Evolutionary conservation across 2,888 invertebrate genomes (phyloP).

Genomic region (Timandra comae): DNA sequence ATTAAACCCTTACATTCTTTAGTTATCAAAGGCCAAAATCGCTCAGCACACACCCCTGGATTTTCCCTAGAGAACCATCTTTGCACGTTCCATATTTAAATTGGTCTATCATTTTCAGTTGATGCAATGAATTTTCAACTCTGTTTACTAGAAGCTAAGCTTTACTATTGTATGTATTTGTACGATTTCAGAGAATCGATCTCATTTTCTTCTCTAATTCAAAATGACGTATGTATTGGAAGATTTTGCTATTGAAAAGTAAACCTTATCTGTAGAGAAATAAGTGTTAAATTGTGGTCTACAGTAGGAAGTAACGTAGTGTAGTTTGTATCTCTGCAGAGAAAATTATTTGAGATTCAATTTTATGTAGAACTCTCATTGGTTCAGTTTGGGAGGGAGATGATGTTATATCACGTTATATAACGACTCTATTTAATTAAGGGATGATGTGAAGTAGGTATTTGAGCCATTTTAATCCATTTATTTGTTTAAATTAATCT

Average conservation of each 20-base stretch:
- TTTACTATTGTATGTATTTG: conserved; percentile 19
- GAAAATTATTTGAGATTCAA: conserved; percentile 54
- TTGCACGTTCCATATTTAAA: conserved; percentile 67
- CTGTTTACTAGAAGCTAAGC: conserved; percentile 5
- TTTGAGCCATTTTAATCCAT: too few relatives aligned
- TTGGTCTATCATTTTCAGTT: conserved; percentile 53
- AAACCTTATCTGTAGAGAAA: too few relatives aligned
- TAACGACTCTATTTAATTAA: too few relatives aligned
- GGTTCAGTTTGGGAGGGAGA: conserved; percentile 38
- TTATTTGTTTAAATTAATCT: too few relatives aligned
- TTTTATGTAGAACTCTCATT: conserved; percentile 41
- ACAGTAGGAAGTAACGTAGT: conserved; percentile 49
- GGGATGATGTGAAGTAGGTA: too few relatives aligned
- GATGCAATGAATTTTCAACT: conserved; percentile 27
- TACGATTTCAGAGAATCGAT: conserved; percentile 69
- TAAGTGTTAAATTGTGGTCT: conserved; percentile 22
- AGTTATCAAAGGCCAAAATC: conserved; percentile 30
- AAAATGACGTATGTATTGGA: conserved; percentile 35
- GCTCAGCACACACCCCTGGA: conserved; percentile 31
- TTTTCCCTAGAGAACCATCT: conserved; percentile 76
- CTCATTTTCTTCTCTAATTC: conserved; percentile 37
- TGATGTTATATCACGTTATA: conserved; percentile 4
- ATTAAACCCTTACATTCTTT: conserved; percentile 9
- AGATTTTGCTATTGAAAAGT: conserved; percentile 11
- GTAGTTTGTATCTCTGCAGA: conserved; percentile 54